Evolutionary conservation across 2,888 invertebrate species (phyloP), one percentile per base, ranked within the genome.

Genomic region (Lymantria monacha): DNA sequence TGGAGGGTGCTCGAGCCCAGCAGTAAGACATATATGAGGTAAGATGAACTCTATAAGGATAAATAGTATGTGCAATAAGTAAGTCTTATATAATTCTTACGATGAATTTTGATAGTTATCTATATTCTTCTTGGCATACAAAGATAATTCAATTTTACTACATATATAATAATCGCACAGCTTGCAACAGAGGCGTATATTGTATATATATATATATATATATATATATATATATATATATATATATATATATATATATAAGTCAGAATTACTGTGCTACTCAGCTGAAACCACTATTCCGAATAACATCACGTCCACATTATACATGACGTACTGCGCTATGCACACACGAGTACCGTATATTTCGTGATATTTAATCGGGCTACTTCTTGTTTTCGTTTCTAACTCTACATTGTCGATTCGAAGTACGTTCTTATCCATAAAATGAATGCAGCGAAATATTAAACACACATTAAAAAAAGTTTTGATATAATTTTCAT

Each of bases 311-410:
- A 33, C 33, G 33, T 33, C 9, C 33, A 33, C 33, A 33, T 33
- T 10, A 33, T 33, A 33, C 33, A 33, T 33, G 10, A 33, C 10
- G 33, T 33, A 33, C 5, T 38, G 38, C 9, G 11, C 36, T 36
- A 11, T 38, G 38, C 38, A 38, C 12, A 38, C 12, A 38, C 41
- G 41, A 10, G 9, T 76, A 72, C 74, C 7, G 38, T 12, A n/a
- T 11, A 38, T 38, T 38, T 38, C 7, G n/a, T 38, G 38, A 33
- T 33, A 9, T 10, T n/a, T 38, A 38, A 38, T 7, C 38, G n/a
- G 1, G 12, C n/a, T 38, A n/a, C 38, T 12, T n/a, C 1, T 3
- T n/a, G 12, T 38, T 38, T 38, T 38, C n/a, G 38, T 1, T 11
- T 38, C 11, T 38, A 7, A 3, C 12, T 38, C n/a, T 3, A n/a